These are phyloP conservation scores for Drosophila quinaria DNA, from an alignment of 2,888 invertebrate genomes.

Conservation along the genomic window DNA sequence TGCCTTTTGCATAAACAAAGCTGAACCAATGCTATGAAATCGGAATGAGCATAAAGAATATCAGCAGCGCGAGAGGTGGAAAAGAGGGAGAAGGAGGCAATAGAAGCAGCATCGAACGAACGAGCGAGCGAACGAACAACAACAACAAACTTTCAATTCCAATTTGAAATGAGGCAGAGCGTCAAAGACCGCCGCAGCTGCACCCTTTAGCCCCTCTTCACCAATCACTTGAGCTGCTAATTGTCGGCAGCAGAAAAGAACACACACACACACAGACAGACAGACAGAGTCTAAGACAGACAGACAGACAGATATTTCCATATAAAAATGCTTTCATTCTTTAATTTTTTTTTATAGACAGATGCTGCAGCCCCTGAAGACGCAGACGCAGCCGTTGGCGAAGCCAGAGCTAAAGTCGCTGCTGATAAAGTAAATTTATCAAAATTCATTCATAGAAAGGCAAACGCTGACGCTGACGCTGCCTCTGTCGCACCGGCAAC, in stretches of 20 bases:
- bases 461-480: constrained; percentile 35
- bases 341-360: constrained; percentile 27
- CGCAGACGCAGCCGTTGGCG: not conserved
- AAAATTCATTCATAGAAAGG: constrained; percentile 79
- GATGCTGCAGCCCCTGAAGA: constrained; percentile 38
- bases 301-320: constrained; percentile 58
- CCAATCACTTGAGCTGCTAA: constrained; percentile 78
- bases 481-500: constrained; percentile 33
- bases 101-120: constrained; percentile 31
- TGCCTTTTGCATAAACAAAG: constrained; percentile 60
- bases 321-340: constrained; percentile 53
- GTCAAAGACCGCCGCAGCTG: constrained; percentile 71
- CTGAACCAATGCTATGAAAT: constrained; percentile 44
- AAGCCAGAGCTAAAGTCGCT: constrained; percentile 17
- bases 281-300: constrained; percentile 1
- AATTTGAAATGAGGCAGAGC: constrained; percentile 73
- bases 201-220: constrained; percentile 17
- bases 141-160: constrained; percentile 71
- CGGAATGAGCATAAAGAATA: constrained; percentile 11
- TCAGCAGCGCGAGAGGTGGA: not conserved
- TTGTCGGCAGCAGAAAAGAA: constrained; percentile 70
- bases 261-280: constrained; percentile 22
- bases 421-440: constrained; percentile 80
- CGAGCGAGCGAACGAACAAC: constrained; percentile 31
- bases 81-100: not conserved